Base-by-base conservation (phyloP, 2,113 vertebrate species). In the Poeciliopsis prolifica region DNA sequence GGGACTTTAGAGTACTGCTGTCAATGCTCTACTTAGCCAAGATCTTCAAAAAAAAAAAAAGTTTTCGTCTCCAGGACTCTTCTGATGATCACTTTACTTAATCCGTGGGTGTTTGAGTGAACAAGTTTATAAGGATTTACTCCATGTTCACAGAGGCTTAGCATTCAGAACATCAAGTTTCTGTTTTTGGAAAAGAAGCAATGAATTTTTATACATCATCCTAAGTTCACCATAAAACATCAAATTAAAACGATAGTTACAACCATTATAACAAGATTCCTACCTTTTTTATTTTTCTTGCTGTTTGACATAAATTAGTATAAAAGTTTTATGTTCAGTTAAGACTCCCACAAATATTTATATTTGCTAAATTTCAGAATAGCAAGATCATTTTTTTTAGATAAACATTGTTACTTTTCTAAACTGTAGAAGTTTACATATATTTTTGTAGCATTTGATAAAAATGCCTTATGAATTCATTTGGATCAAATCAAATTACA, bases 1-100 rank as follows among this genome's bases (percentile, higher is more conserved):
- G 81, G 65, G 78, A 54, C 60, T 78, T 82, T 15, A 31, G 37
- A 80, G 66, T 8, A 4, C 48, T 68, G 58, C 48, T 61, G 60
- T 72, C 48, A 67, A 30, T 63, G 51, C 54, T 68, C 72, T 65
- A 58, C 24, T 65, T n/a, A 19, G 42, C 1, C 72, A 72, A 61
- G 35, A 72, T 54, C 14, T 19, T n/a, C 26, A 54, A 58, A 77
- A n/a, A 22, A n/a, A n/a, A n/a, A 79, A 33, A 24, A 5, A 42
- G 17, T 30, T 40, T 67, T 48, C 5, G 71, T 68, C 75, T 61
- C 19, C 35, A 8, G 9, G 33, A 58, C 72, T 70, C 19, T 42
- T 61, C 33, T 76, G 30, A 62, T 64, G 44, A 58, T 58, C 22
- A n/a, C 51, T 73, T 54, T 22, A 10, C 19, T 70, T 29, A 75